Conservation (phyloP, 2,888 invertebrate genomes). For the Apotomis turbidana region DNA sequence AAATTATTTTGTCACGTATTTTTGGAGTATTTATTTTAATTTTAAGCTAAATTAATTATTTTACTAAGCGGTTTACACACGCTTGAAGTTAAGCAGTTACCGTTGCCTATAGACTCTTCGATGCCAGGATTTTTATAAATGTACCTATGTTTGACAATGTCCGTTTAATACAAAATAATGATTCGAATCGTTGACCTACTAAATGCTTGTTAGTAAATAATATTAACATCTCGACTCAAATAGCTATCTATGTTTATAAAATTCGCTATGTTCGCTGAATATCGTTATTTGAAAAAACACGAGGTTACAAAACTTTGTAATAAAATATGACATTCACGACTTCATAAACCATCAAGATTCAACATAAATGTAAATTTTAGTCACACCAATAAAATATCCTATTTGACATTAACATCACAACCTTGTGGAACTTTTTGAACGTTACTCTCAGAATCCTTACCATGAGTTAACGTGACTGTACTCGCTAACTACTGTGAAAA, state of each 20-base stretch:
- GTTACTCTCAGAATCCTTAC: neutral
- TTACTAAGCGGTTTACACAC: no score
- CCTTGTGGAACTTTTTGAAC: neutral
- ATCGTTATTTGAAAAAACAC: neutral
- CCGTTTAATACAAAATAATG: no score
- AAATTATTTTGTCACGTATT: conserved; percentile 57
- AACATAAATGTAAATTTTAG: neutral
- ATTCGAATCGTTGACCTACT: no score
- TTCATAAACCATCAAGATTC: neutral
- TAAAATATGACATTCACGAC: neutral
- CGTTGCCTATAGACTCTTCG: no score
- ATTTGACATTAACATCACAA: conserved; percentile 1
- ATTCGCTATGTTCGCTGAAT: neutral
- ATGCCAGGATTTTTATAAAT: no score
- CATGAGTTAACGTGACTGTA: no score
- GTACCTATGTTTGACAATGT: no score
- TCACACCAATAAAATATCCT: neutral
- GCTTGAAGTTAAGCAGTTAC: no score
- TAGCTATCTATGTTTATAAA: no score
- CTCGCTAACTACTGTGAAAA: no score
- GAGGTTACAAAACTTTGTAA: neutral
- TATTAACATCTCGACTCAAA: no score
- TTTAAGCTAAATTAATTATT: neutral
- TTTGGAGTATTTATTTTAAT: conserved; percentile 23
- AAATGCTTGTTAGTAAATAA: no score